Evolutionary conservation across 2,888 invertebrate species (phyloP).

Genomic region (Orchesella flavescens): DNA sequence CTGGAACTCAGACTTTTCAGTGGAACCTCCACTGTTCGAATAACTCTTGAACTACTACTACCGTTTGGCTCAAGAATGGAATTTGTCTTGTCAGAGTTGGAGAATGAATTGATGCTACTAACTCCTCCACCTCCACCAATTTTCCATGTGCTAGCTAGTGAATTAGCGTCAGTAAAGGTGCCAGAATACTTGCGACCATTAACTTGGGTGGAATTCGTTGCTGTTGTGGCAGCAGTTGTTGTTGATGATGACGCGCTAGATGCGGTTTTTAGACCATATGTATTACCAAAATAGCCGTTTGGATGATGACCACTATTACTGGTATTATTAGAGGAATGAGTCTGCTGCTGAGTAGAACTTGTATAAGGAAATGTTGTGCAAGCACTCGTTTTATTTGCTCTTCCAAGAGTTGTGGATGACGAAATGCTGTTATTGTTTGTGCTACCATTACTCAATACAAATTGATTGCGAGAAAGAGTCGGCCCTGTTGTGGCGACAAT

Average conservation of each 20-base stretch:
- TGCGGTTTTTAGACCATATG: slow-evolving; percentile 20
- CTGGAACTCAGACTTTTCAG: slow-evolving; percentile 2
- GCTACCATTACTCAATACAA: slow-evolving; percentile 15
- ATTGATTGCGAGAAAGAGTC: background rate
- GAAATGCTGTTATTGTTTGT: background rate
- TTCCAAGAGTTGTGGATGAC: background rate
- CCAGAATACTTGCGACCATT: slow-evolving; percentile 30
- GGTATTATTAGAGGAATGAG: background rate
- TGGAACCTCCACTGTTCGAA: slow-evolving; percentile 35
- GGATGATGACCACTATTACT: background rate
- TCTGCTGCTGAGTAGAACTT: background rate
- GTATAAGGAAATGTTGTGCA: slow-evolving; percentile 17
- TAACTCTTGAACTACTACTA: background rate
- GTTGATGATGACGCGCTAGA: background rate
- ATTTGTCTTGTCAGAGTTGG: background rate
- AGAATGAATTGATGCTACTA: background rate
- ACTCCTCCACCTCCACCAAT: background rate
- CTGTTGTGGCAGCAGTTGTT: background rate
- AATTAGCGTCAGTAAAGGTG: slow-evolving; percentile 20
- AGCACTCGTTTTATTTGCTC: background rate
- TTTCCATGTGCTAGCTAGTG: slow-evolving; percentile 36
- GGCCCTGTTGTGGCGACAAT: slow-evolving; percentile 36
- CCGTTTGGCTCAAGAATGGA: background rate
- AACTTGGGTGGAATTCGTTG: slow-evolving; percentile 14
- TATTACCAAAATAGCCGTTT: slow-evolving; percentile 37